Evolutionary conservation across 37 sponge, comb jelly and placozoan genomes (phyloP), one percentile per base, ranked within the genome.

Genomic region (Theonella swinhoei): DNA sequence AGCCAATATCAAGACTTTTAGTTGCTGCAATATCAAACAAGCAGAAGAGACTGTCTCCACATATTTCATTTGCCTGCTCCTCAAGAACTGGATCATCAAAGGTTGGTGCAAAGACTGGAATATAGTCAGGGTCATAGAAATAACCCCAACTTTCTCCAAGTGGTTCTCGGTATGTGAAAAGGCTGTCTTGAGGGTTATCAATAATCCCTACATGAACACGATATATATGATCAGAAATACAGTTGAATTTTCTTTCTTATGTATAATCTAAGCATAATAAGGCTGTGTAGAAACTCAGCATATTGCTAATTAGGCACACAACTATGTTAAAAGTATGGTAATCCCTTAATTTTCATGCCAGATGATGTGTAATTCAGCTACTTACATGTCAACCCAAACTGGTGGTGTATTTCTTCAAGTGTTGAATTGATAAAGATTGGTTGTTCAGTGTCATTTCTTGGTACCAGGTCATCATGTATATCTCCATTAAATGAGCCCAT

Each of bases 161-260:
- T n/a, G n/a, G n/a, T 25, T 23, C 61, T 11, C 36, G 30, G 42
- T 91, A 91, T n/a, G 64, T 64, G 36, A 91, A 85, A 23, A 86
- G 64, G 59, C 87, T 86, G 2, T 91, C 87, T 42, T 2, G 47
- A 32, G 47, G 39, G 62, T 30, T 22, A 9, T 37, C 32, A 14
- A 85, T 42, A 69, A 91, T 91, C 91, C 91, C 91, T 91, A 38
- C n/a, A n/a, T n/a, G n/a, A n/a, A n/a, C n/a, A n/a, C n/a, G n/a
- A n/a, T n/a, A n/a, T n/a, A n/a, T n/a, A n/a, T n/a, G n/a, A n/a
- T n/a, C n/a, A n/a, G n/a, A n/a, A n/a, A n/a, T n/a, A n/a, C n/a
- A n/a, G n/a, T n/a, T n/a, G n/a, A n/a, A n/a, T n/a, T n/a, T n/a
- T n/a, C n/a, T n/a, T n/a, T n/a, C n/a, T n/a, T n/a, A n/a, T n/a